A percentile compares a stretch with the other conserved stretches of the same genome.
phyloP scores from a whole-genome alignment of 2,797 vertebrate species.

The Rousettus madagascariensis region DNA sequence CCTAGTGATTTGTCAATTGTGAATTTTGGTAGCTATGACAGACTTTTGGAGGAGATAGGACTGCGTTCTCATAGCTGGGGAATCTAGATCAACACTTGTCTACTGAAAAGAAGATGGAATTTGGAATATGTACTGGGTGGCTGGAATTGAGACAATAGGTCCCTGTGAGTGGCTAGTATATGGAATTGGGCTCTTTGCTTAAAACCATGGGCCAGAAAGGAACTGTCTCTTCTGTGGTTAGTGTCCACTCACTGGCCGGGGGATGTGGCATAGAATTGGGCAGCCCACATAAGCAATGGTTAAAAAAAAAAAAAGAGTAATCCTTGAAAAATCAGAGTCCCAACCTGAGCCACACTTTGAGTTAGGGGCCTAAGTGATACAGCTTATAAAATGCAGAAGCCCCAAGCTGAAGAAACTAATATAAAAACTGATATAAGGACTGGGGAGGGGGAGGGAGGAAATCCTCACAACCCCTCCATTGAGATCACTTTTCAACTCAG shows the following conservation, averaged over 20 bases:
- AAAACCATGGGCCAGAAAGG: background rate
- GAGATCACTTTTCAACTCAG: background rate
- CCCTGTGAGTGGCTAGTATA: background rate
- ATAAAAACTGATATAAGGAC: background rate
- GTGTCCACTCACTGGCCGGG: background rate
- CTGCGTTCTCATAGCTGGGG: background rate
- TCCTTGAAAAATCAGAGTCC: constrained; percentile 36
- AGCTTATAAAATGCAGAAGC: background rate
- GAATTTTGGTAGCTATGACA: constrained; percentile 31
- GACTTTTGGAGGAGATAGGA: background rate
- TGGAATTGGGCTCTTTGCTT: background rate
- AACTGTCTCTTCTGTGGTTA: background rate
- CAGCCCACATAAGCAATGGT: background rate
- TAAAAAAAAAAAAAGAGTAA: background rate
- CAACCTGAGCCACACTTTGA: background rate
- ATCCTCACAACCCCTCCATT: background rate
- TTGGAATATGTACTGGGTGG: background rate
- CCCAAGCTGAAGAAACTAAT: background rate
- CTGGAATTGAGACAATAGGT: background rate
- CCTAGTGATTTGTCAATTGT: background rate
- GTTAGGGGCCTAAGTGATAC: background rate
- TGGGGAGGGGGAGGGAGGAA: too few species aligned
- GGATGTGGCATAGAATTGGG: background rate
- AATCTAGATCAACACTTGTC: background rate
- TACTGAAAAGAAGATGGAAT: background rate